Conservation (phyloP, 2,888 invertebrate genomes). For the Nebria brevicollis region DNA sequence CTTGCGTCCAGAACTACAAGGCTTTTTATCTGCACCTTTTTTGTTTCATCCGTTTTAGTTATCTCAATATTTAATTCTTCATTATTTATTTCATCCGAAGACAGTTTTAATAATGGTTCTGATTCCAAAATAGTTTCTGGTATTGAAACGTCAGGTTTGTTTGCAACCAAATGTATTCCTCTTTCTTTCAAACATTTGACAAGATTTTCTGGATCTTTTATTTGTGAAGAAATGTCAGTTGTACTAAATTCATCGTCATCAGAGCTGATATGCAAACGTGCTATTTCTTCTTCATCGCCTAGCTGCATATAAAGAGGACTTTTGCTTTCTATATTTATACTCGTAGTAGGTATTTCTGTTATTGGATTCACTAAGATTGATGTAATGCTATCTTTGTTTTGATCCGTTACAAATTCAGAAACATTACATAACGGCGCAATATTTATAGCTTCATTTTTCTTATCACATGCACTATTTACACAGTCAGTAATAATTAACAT, state of each 20-base stretch:
- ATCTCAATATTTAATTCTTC: constrained; percentile 9
- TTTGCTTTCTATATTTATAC: constrained; percentile 27
- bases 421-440: too few relatives aligned
- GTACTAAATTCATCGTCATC: constrained; percentile 50
- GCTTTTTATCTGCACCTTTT: constrained; percentile 28
- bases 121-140: too few relatives aligned
- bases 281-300: constrained; percentile 42
- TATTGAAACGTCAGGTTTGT: constrained; percentile 43
- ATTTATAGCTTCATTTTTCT: background rate
- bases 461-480: background rate
- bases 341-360: background rate
- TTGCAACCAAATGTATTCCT: constrained; percentile 59
- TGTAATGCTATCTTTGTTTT: too few relatives aligned
- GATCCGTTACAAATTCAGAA: too few relatives aligned
- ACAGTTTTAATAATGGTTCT: too few relatives aligned
- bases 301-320: background rate
- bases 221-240: background rate
- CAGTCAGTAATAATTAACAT: background rate
- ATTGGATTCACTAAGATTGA: too few relatives aligned
- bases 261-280: constrained; percentile 51
- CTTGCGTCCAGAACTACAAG: constrained; percentile 25
- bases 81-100: background rate
- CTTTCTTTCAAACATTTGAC: constrained; percentile 57
- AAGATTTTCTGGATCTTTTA: constrained; percentile 53
- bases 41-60: constrained; percentile 14